phyloP scores from a whole-genome alignment of 2,113 vertebrate species.

The Zonotrichia leucophrys region DNA sequence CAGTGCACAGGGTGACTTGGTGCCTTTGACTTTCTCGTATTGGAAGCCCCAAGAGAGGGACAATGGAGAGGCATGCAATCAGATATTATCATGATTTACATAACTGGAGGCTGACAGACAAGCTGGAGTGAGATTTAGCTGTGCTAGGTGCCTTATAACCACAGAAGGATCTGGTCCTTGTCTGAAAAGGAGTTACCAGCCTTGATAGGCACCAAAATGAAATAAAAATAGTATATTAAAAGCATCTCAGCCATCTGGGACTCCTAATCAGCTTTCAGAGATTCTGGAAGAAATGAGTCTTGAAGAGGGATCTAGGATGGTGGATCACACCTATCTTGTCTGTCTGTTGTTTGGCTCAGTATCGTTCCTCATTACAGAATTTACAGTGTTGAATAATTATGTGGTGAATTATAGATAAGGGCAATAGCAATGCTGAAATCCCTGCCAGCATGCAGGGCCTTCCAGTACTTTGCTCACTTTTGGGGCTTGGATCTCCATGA shows the following conservation, averaged over 20 bases:
- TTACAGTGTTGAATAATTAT: background rate
- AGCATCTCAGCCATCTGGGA: accelerated
- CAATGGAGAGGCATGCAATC: background rate
- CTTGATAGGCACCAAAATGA: background rate
- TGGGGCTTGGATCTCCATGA: background rate
- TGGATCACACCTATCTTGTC: background rate
- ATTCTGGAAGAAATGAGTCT: background rate
- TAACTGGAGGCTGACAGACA: background rate
- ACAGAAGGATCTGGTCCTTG: background rate
- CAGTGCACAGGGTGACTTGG: background rate
- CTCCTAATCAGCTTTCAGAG: background rate
- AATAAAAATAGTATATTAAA: background rate
- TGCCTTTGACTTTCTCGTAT: background rate
- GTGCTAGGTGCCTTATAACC: background rate
- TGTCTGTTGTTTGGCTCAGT: background rate
- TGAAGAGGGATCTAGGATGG: background rate
- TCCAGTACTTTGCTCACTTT: background rate
- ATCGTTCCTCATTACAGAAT: background rate
- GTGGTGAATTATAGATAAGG: background rate
- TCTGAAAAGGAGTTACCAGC: background rate
- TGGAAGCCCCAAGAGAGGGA: background rate
- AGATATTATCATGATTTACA: background rate
- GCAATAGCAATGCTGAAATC: background rate
- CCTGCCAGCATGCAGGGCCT: background rate
- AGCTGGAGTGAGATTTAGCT: background rate